Evolutionary conservation across 2,888 invertebrate species (phyloP).

Genomic region (Nebria brevicollis): DNA sequence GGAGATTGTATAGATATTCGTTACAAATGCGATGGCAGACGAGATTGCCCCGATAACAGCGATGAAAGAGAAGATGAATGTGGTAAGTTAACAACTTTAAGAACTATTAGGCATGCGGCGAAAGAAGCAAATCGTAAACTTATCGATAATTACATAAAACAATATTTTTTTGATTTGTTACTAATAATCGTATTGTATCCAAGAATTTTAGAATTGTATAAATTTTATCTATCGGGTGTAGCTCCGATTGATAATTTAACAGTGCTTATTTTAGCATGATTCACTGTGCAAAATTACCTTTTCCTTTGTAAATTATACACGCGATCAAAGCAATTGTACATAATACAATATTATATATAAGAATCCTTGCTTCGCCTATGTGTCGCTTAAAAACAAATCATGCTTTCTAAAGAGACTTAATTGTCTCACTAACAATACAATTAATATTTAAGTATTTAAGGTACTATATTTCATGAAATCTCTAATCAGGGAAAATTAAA

Average conservation of each 20-base stretch:
- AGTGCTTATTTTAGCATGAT: slow-evolving; percentile 34
- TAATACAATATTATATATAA: slow-evolving; percentile 17
- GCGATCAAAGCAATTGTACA: slow-evolving; percentile 18
- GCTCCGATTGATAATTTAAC: background rate
- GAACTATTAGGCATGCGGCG: slow-evolving; percentile 18
- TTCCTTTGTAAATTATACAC: slow-evolving; percentile 12
- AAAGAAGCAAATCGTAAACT: slow-evolving; percentile 5
- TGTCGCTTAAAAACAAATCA: slow-evolving; percentile 36
- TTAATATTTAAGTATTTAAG: background rate
- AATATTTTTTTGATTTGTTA: background rate
- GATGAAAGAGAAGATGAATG: slow-evolving; percentile 62
- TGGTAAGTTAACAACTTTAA: slow-evolving; percentile 31
- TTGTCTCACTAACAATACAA: slow-evolving; percentile 15
- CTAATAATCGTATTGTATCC: slow-evolving; percentile 1
- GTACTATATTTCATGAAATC: background rate
- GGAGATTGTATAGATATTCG: slow-evolving; percentile 53
- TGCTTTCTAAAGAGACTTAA: slow-evolving; percentile 25
- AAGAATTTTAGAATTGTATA: background rate
- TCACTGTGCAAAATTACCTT: slow-evolving; percentile 20
- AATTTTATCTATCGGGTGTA: background rate
- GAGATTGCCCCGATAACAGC: slow-evolving; percentile 69
- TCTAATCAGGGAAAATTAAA: background rate
- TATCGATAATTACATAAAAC: background rate
- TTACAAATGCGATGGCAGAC: slow-evolving; percentile 60
- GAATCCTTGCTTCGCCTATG: slow-evolving; percentile 35